These are phyloP conservation scores for Eurystomus gularis DNA, from an alignment of 2,113 vertebrate genomes.

Conservation along the genomic window DNA sequence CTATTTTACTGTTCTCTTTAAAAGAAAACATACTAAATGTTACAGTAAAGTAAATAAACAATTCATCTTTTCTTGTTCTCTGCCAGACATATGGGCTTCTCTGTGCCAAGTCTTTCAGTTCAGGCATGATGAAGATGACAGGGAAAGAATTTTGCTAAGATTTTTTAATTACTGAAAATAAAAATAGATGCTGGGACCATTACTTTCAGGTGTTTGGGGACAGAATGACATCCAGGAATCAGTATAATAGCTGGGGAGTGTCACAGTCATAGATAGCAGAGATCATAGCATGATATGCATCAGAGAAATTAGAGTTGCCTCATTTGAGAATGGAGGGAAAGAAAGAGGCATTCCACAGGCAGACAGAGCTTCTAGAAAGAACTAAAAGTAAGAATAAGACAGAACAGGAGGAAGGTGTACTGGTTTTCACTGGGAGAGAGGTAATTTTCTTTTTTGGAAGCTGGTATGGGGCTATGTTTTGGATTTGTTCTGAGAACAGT, in stretches of 20 bases:
- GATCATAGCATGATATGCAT: background rate
- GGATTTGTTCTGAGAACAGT: too few relatives aligned
- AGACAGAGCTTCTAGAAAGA: background rate
- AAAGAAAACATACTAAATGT: background rate
- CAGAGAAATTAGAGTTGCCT: background rate
- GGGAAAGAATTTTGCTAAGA: background rate
- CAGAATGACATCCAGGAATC: background rate
- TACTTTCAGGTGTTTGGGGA: background rate
- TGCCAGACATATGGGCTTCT: background rate
- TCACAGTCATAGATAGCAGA: background rate
- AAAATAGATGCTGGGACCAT: background rate
- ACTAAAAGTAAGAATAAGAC: background rate
- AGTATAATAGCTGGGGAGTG: background rate
- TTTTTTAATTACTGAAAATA: background rate
- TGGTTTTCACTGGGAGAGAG: too few relatives aligned
- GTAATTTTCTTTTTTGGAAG: too few relatives aligned
- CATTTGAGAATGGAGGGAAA: background rate
- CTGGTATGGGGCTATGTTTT: too few relatives aligned
- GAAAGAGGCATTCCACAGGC: fast-evolving
- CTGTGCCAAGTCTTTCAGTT: background rate
- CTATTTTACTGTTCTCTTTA: background rate
- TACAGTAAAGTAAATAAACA: background rate
- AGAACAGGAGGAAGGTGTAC: background rate
- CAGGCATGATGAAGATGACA: background rate
- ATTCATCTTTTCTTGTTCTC: background rate